These are phyloP conservation scores for Silvanus unidentatus DNA, from an alignment of 2,888 invertebrate species.

Conservation along the genomic window DNA sequence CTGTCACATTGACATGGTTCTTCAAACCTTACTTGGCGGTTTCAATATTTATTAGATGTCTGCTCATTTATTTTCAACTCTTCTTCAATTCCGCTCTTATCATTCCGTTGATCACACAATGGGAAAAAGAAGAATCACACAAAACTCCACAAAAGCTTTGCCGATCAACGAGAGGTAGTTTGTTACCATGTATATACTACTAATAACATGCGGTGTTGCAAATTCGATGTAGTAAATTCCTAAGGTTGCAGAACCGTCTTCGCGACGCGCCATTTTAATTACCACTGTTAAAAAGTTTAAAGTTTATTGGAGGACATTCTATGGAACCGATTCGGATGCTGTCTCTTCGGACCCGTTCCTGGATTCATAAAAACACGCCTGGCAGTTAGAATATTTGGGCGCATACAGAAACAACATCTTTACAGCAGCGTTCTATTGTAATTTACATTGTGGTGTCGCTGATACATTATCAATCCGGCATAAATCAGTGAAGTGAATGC, in stretches of 20 bases:
- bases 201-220: slow-evolving; percentile 32
- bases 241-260: slow-evolving; percentile 8
- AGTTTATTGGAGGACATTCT: too few species aligned
- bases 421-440: slow-evolving; percentile 43
- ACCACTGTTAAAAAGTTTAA: too few species aligned
- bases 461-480: slow-evolving; percentile 44
- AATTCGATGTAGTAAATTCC: slow-evolving; percentile 29
- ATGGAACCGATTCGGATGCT: neutral
- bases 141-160: slow-evolving; percentile 24
- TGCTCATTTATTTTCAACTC: slow-evolving; percentile 26
- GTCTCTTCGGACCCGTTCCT: neutral
- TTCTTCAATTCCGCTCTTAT: slow-evolving; percentile 17
- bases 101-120: slow-evolving; percentile 21
- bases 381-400: slow-evolving; percentile 21
- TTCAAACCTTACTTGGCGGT: slow-evolving; percentile 40
- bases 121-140: slow-evolving; percentile 12
- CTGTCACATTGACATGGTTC: slow-evolving; percentile 43
- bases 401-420: slow-evolving; percentile 38
- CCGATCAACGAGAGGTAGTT: slow-evolving; percentile 26
- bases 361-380: too few species aligned
- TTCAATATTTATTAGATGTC: slow-evolving; percentile 37
- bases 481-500: slow-evolving; percentile 42
- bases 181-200: slow-evolving; percentile 30
- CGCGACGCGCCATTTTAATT: neutral
- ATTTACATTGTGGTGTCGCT: slow-evolving; percentile 45